Evolutionary conservation across 2,113 vertebrate genomes (phyloP).

Genomic region (Sciurus niger): DNA sequence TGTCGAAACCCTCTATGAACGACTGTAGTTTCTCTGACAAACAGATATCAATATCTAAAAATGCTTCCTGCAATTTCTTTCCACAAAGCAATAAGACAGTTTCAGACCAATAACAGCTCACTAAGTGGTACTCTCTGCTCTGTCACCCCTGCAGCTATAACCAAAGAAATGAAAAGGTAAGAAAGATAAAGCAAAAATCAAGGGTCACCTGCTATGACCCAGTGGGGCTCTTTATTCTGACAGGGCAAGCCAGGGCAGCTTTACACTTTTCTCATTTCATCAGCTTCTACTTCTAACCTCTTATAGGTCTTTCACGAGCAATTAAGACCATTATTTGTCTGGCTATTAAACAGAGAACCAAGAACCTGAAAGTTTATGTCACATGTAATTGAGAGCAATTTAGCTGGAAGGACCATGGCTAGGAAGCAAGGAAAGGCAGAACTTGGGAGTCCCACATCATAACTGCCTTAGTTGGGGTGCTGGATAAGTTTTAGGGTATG

Average conservation of each 20-base stretch:
- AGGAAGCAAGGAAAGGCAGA: not conserved
- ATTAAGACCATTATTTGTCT: conserved; percentile 72
- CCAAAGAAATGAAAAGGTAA: conserved; percentile 68
- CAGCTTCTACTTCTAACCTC: conserved; percentile 53
- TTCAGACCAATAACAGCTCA: conserved; percentile 67
- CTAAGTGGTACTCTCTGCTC: conserved; percentile 67
- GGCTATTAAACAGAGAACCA: conserved; percentile 63
- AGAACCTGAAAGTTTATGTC: conserved; percentile 69
- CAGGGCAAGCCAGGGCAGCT: not conserved
- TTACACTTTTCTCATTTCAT: not conserved
- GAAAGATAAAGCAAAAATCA: conserved; percentile 50
- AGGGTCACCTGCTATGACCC: not conserved
- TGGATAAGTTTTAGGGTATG: not conserved
- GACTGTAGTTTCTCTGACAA: conserved; percentile 68
- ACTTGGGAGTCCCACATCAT: not conserved
- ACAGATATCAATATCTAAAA: conserved; percentile 80
- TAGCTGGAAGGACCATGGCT: not conserved
- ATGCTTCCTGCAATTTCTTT: conserved; percentile 75
- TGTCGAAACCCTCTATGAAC: conserved; percentile 55
- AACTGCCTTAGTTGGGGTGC: not conserved
- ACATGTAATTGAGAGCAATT: conserved; percentile 56
- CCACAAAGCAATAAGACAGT: conserved; percentile 75
- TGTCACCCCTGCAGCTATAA: conserved; percentile 26
- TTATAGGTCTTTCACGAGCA: conserved; percentile 54
- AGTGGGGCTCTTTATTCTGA: not conserved